Conservation (phyloP, 2,797 vertebrate species). For the Crossoptilon crossoptilon region DNA sequence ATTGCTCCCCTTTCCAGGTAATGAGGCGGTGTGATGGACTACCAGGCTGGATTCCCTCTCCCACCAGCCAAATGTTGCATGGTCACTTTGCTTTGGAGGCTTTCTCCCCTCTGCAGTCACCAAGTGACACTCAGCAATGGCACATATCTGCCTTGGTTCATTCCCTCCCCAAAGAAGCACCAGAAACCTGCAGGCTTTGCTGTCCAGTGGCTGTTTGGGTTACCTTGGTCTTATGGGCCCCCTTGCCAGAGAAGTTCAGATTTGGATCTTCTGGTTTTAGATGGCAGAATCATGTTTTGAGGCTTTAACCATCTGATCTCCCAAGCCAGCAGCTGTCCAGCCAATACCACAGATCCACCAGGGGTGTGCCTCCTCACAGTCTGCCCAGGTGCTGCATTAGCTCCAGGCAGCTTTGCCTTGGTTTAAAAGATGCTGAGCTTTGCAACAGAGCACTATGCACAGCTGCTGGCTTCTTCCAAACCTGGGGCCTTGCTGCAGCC, state of each 20-base stretch:
- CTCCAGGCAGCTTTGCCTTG: not conserved
- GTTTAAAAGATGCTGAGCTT: not conserved
- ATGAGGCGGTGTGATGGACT: not conserved
- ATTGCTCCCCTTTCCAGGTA: constrained; percentile 85
- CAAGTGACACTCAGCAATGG: not conserved
- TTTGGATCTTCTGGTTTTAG: not conserved
- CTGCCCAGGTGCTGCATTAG: no score
- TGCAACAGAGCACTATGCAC: fast-evolving
- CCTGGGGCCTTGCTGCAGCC: not conserved
- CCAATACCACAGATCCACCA: not conserved
- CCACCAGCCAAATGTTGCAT: fast-evolving
- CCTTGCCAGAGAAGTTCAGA: not conserved
- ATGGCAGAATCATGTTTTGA: not conserved
- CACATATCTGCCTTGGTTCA: fast-evolving
- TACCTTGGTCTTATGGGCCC: not conserved
- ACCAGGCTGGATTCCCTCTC: not conserved
- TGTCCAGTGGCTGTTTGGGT: not conserved
- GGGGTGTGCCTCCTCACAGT: not conserved
- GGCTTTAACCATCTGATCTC: not conserved
- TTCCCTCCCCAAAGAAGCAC: not conserved
- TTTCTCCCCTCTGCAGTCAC: not conserved
- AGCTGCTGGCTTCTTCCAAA: not conserved
- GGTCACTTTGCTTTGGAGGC: not conserved
- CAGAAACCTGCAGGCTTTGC: not conserved
- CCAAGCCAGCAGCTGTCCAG: not conserved